Conservation (phyloP, 1,140 invertebrate genomes). For the Diachasmimorpha longicaudata region DNA sequence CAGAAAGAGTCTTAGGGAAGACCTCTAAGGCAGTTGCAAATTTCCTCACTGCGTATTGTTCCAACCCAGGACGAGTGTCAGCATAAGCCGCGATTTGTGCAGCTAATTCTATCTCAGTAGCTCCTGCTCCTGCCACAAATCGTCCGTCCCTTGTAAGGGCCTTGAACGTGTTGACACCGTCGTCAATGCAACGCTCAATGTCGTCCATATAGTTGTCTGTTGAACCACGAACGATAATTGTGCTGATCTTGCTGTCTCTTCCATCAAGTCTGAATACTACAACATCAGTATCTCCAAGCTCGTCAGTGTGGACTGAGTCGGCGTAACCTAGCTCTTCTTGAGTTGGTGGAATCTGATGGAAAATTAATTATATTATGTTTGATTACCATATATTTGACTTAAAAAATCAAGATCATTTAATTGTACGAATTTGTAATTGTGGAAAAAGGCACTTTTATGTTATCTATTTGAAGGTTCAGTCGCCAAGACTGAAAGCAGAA, state of each 20-base stretch:
- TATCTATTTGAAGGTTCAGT: too few relatives aligned
- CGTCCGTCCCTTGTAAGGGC: slow-evolving; percentile 72
- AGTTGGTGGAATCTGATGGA: slow-evolving; percentile 74
- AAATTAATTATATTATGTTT: not conserved
- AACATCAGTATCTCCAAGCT: slow-evolving; percentile 93
- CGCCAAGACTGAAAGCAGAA: too few relatives aligned
- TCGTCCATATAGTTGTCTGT: slow-evolving; percentile 99
- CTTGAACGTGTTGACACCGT: slow-evolving; percentile 99
- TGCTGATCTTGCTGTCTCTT: slow-evolving; percentile 85
- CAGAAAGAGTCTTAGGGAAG: slow-evolving; percentile 91
- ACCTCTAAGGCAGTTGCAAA: slow-evolving; percentile 91
- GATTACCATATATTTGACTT: too few relatives aligned
- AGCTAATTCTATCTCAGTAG: slow-evolving; percentile 93
- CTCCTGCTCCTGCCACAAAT: slow-evolving; percentile 93
- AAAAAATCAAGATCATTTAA: too few relatives aligned
- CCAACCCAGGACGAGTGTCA: slow-evolving; percentile 90
- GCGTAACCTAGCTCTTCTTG: slow-evolving; percentile 92
- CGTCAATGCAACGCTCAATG: slow-evolving; percentile 96
- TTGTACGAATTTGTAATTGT: too few relatives aligned
- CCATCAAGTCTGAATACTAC: slow-evolving; percentile 88
- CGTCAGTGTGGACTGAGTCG: slow-evolving; percentile 91
- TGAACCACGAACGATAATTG: slow-evolving; percentile 93
- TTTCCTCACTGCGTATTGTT: slow-evolving; percentile 96
- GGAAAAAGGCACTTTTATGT: too few relatives aligned
- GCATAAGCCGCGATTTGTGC: slow-evolving; percentile 84